Evolutionary conservation across 2,113 vertebrate genomes (phyloP).

Genomic region (Gila orcuttii): DNA sequence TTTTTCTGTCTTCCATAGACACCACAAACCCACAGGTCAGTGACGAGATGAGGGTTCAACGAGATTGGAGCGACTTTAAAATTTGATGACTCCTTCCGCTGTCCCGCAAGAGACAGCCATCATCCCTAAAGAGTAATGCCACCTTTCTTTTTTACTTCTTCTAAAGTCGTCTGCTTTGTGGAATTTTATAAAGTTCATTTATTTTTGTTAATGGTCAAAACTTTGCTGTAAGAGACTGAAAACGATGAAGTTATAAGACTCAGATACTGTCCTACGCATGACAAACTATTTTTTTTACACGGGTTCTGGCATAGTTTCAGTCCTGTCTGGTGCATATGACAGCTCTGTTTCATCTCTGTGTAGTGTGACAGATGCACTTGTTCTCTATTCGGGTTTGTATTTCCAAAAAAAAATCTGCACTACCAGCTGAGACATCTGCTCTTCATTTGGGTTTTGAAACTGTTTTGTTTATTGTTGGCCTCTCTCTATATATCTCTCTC

Average conservation of each 20-base stretch:
- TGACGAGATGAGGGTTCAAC: conserved; percentile 59
- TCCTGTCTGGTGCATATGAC: conserved; percentile 28
- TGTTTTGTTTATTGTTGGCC: neutral
- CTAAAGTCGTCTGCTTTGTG: conserved; percentile 15
- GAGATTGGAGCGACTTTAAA: conserved; percentile 64
- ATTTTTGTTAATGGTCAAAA: neutral
- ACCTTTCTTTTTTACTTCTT: conserved; percentile 17
- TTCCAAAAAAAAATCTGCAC: neutral
- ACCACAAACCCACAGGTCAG: conserved; percentile 46
- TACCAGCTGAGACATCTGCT: conserved; percentile 6
- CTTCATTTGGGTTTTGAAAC: neutral
- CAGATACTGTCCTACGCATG: conserved; percentile 1
- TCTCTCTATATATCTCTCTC: neutral
- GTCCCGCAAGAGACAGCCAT: conserved; percentile 47
- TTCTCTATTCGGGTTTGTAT: neutral
- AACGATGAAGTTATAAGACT: conserved; percentile 6
- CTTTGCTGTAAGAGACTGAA: neutral
- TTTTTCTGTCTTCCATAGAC: conserved; percentile 55
- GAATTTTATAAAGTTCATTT: conserved; percentile 32
- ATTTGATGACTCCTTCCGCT: conserved; percentile 61
- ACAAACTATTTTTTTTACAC: conserved; percentile 32
- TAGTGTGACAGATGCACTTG: conserved; percentile 34
- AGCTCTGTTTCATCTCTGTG: conserved; percentile 11
- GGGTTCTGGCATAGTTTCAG: neutral
- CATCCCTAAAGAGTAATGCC: conserved; percentile 55